Percentiles rank a stretch among this genome's conserved stretches.
Conservation (phyloP, 2,888 invertebrate species). For the Harpagoxenus sublaevis region DNA sequence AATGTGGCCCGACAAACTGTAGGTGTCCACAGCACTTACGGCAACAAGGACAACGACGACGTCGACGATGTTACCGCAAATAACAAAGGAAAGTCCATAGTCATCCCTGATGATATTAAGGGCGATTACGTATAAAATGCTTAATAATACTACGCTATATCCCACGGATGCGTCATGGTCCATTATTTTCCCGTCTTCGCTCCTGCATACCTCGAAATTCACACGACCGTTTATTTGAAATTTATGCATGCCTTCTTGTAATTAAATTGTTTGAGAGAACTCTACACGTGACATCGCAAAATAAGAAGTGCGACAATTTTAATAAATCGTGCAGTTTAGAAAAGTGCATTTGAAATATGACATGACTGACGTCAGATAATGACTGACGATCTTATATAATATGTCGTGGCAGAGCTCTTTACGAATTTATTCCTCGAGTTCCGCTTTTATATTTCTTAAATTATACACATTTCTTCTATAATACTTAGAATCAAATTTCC, state of each 20-base stretch:
- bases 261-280: conserved; percentile 42
- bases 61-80: conserved; percentile 54
- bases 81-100: conserved; percentile 76
- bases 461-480: conserved; percentile 4
- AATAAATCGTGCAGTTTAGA: background rate
- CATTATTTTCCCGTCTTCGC: conserved; percentile 42
- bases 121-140: conserved; percentile 77
- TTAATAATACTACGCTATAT: conserved; percentile 70
- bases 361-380: background rate
- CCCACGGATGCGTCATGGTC: conserved; percentile 41
- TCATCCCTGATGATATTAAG: conserved; percentile 70
- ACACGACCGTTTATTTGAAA: conserved; percentile 27
- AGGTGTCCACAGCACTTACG: conserved; percentile 70
- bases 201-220: conserved; percentile 22
- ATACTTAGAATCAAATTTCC: conserved; percentile 25
- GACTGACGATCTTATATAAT: background rate
- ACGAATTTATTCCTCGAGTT: background rate
- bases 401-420: background rate
- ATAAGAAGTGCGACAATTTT: background rate
- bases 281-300: background rate
- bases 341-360: background rate
- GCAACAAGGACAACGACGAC: conserved; percentile 46
- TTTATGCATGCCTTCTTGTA: conserved; percentile 38
- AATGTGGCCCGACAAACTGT: conserved; percentile 75
- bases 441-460: background rate